Evolutionary conservation across 2,797 vertebrate genomes (phyloP).

Genomic region (Lutjanus argentimaculatus): DNA sequence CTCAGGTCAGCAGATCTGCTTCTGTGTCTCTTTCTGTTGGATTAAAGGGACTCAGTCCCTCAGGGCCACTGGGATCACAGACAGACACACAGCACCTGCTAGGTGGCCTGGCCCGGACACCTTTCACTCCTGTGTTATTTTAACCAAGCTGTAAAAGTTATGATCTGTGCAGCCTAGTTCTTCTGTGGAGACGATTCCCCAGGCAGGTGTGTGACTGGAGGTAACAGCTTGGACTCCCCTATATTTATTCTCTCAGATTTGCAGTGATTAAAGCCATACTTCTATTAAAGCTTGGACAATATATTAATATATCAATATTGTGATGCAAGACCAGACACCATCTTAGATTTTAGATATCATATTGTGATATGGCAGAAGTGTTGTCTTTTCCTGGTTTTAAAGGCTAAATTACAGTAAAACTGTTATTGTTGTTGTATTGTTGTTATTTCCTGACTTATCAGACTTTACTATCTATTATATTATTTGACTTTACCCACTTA

Average conservation of each 20-base stretch:
- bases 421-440: no score
- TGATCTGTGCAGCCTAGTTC: constrained; percentile 32
- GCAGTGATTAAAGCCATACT: background rate
- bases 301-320: no score
- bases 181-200: background rate
- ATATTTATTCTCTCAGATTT: background rate
- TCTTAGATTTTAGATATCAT: no score
- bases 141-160: constrained; percentile 61
- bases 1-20: constrained; percentile 74
- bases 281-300: background rate
- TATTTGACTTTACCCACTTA: background rate
- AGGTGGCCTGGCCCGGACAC: constrained; percentile 43
- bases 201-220: background rate
- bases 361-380: no score
- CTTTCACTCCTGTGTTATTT: constrained; percentile 69
- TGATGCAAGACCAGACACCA: no score
- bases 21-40: constrained; percentile 59
- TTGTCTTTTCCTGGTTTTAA: no score
- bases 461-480: no score
- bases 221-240: background rate
- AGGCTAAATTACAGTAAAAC: no score
- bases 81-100: constrained; percentile 48
- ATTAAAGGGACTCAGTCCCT: constrained; percentile 65
- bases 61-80: constrained; percentile 53
- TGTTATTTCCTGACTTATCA: no score